Evolutionary conservation across 2,888 invertebrate genomes (phyloP), one percentile per base, ranked within the genome.

Genomic region (Drosophila flavopinicola): DNA sequence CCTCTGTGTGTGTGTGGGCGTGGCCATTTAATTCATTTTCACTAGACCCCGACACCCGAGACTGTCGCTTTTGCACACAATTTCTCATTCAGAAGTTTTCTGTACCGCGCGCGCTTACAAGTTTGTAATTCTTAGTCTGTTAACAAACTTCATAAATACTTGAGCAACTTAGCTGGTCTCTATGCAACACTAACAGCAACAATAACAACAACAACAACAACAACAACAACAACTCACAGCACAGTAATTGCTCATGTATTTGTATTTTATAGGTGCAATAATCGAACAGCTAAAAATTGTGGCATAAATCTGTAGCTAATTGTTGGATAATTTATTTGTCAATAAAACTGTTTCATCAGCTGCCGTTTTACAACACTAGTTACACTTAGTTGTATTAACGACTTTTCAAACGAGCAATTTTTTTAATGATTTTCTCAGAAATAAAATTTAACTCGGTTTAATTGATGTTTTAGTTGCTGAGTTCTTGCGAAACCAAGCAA

Each of bases 101-200:
- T 49, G 45, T 32, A 23, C 61, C 53, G 37, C 47, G 68, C 60
- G 48, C 59, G 56, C 67, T 67, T 60, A 61, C 76, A 82, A 87
- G 87, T 84, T 84, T 87, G 83, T 78, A 84, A 87, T 87, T 84
- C 86, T 84, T 87, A 75, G 86, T 86, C 88, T 75, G 84, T 87
- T 87, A 84, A 84, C 78, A 87, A 84, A 84, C 86, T 84, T 84
- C 85, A 84, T 84, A 84, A 84, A 84, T 86, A 84, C 86, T 87
- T 86, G 65, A 63, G 68, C 51, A 87, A 82, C 66, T 85, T 78
- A 63, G 58, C 54, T 66, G 79, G 64, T 65, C 66, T 45, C 49
- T 64, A 59, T 45, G 30, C 67, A 38, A 52, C 51, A 49, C 37
- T 42, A 41, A 15, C 51, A 35, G n/a, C 29, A 56, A 29, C 37